phyloP scores from a whole-genome alignment of 2,797 vertebrate species.

The Triplophysa yarkandensis region DNA sequence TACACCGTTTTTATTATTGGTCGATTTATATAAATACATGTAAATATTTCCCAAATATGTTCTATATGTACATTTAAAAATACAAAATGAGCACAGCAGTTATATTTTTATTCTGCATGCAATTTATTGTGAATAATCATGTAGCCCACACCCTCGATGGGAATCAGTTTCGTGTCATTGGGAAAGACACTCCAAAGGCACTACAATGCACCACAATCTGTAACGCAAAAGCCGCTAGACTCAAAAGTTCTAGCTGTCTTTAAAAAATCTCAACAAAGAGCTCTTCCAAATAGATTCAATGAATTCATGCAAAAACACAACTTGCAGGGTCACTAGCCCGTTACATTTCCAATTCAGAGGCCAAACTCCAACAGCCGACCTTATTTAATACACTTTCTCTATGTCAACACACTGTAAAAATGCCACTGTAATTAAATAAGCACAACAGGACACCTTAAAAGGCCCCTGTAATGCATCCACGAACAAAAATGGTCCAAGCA shows the following conservation, averaged over 20 bases:
- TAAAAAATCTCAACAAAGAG: background rate
- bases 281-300: background rate
- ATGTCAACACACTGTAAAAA: background rate
- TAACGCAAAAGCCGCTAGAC: background rate
- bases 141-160: too few species aligned
- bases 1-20: too few species aligned
- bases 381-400: background rate
- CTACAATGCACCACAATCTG: background rate
- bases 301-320: slow-evolving; percentile 1
- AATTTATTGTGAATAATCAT: too few species aligned
- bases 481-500: background rate
- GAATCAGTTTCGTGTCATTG: too few species aligned
- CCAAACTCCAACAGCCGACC: background rate
- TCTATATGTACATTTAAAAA: too few species aligned
- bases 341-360: background rate
- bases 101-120: too few species aligned
- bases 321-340: background rate
- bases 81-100: too few species aligned
- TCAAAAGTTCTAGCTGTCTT: background rate
- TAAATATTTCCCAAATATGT: too few species aligned
- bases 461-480: background rate
- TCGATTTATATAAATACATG: too few species aligned
- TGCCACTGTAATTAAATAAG: background rate
- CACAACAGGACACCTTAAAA: slow-evolving; percentile 1
- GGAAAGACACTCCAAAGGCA: too few species aligned